phyloP scores from a whole-genome alignment of 1,140 invertebrate genomes.

The Zaprionus taronus region DNA sequence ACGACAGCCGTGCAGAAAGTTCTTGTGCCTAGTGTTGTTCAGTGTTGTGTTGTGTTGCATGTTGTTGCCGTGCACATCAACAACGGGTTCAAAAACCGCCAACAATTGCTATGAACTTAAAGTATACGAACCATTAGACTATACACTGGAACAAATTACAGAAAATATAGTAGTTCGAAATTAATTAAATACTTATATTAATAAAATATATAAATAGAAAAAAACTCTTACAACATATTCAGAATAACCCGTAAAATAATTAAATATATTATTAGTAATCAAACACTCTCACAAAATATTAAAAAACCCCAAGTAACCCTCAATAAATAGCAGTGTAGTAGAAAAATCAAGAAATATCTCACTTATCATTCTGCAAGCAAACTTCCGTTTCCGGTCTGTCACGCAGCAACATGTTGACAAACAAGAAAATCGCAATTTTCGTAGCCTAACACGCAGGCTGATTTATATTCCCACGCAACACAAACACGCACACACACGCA shows the following conservation, averaged over 20 bases:
- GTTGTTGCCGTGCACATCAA: constrained; percentile 49
- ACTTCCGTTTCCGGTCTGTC: constrained; percentile 37
- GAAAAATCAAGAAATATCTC: not conserved
- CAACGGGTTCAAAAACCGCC: not conserved
- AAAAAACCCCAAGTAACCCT: not conserved
- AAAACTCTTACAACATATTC: not conserved
- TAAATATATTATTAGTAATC: not conserved
- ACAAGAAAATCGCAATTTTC: constrained; percentile 20
- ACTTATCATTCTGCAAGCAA: constrained; percentile 8
- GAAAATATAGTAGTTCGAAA: not conserved
- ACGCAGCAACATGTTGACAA: constrained; percentile 27
- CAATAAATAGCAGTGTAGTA: not conserved
- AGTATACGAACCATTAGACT: not conserved
- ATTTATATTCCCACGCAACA: constrained; percentile 54
- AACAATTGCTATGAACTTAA: not conserved
- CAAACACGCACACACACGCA: constrained; percentile 16
- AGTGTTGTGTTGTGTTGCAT: constrained; percentile 58
- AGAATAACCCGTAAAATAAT: not conserved
- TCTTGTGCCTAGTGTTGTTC: constrained; percentile 39
- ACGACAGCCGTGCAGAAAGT: constrained; percentile 54
- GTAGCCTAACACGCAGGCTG: constrained; percentile 61
- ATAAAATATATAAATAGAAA: not conserved
- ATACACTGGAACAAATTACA: not conserved
- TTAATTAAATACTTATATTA: not conserved
- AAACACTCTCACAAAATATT: not conserved